Conservation (phyloP, 2,888 invertebrate species). For the Drosophila histrio region DNA sequence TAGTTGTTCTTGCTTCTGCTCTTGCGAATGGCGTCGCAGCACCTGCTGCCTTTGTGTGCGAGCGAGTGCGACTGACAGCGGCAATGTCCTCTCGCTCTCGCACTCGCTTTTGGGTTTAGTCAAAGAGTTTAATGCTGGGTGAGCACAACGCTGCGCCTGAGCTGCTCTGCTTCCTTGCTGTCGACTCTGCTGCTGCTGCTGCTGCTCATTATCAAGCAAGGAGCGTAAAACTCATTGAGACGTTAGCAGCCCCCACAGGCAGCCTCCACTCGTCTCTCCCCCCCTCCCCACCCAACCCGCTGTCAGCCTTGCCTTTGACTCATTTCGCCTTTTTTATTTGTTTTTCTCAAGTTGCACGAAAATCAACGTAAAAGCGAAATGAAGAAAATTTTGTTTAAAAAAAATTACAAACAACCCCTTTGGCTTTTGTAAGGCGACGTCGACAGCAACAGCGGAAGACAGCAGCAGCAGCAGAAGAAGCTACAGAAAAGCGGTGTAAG, state of each 20-base stretch:
- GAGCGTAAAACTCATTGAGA: slow-evolving; percentile 80
- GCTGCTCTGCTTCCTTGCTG: background rate
- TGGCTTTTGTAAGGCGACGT: slow-evolving; percentile 55
- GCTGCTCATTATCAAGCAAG: slow-evolving; percentile 77
- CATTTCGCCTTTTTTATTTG: slow-evolving; percentile 71
- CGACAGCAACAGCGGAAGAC: slow-evolving; percentile 15
- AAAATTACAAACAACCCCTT: slow-evolving; percentile 80
- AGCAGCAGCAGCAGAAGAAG: slow-evolving; percentile 5
- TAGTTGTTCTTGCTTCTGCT: slow-evolving; percentile 36
- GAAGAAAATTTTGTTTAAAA: slow-evolving; percentile 74
- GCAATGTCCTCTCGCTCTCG: slow-evolving; percentile 28
- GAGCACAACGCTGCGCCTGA: slow-evolving; percentile 32
- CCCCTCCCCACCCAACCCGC: background rate
- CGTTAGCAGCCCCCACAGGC: slow-evolving; percentile 56
- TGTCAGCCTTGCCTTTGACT: slow-evolving; percentile 62
- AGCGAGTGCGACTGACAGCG: slow-evolving; percentile 9
- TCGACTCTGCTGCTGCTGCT: slow-evolving; percentile 9
- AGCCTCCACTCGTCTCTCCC: background rate
- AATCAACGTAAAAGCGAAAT: slow-evolving; percentile 74
- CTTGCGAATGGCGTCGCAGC: slow-evolving; percentile 71
- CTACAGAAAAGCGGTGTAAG: slow-evolving; percentile 3
- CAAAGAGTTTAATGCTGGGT: slow-evolving; percentile 75
- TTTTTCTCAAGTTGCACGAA: slow-evolving; percentile 71
- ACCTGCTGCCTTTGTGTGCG: slow-evolving; percentile 54
- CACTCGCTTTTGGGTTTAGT: slow-evolving; percentile 49